Percentiles rank a stretch among this genome's conserved stretches.
phyloP scores from a whole-genome alignment of 2,888 invertebrate species.

The Drosophila bunnanda region DNA sequence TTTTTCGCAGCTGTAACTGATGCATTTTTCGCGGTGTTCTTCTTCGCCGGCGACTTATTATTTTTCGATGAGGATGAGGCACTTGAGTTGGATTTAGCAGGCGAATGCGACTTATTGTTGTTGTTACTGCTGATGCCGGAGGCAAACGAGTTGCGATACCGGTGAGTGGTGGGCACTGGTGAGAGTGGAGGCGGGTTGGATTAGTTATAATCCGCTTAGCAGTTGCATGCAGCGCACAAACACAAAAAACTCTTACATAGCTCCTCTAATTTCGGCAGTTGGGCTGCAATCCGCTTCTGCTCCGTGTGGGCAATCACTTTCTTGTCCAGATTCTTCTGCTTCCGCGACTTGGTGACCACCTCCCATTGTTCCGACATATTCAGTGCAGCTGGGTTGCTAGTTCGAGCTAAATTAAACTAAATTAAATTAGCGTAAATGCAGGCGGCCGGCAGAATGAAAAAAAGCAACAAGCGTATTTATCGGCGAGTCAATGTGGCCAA shows the following conservation, averaged over 20 bases:
- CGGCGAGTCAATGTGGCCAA: neutral
- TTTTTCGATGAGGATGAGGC: constrained; percentile 55
- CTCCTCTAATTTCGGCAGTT: constrained; percentile 90
- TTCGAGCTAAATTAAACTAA: constrained; percentile 59
- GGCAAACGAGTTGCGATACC: constrained; percentile 87
- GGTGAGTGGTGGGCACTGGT: constrained; percentile 88
- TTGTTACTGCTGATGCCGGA: constrained; percentile 37
- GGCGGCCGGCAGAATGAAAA: constrained; percentile 26
- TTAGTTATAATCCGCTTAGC: constrained; percentile 5
- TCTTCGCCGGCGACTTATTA: constrained; percentile 43
- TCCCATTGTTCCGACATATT: constrained; percentile 87
- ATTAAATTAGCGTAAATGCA: constrained; percentile 22
- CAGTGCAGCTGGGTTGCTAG: constrained; percentile 75
- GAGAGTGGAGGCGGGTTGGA: neutral
- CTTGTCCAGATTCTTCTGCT: constrained; percentile 85
- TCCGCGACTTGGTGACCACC: constrained; percentile 89
- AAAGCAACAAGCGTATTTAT: constrained; percentile 38
- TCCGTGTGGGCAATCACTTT: constrained; percentile 86
- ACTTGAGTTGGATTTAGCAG: constrained; percentile 67
- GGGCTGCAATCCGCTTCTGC: constrained; percentile 84
- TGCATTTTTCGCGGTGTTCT: constrained; percentile 45
- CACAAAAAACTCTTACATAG: constrained; percentile 86
- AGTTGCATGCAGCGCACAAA: constrained; percentile 1
- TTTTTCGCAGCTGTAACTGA: constrained; percentile 24
- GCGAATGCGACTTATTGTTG: constrained; percentile 55